Evolutionary conservation across 92 coral and sea anemone genomes (phyloP).

Genomic region (Paramuricea clavata): DNA sequence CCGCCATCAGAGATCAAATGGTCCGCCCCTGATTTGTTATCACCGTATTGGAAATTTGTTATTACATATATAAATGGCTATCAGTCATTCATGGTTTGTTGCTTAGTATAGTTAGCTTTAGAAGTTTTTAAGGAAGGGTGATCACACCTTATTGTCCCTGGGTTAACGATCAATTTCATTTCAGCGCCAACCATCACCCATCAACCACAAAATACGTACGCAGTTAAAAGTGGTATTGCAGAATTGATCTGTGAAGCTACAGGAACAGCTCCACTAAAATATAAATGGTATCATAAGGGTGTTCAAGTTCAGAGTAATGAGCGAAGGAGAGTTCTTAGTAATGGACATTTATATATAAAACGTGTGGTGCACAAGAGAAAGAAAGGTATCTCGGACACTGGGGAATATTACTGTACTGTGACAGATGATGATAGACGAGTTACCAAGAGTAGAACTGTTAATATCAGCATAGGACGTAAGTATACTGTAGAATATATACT

Average conservation of each 20-base stretch:
- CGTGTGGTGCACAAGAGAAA: constrained; percentile 70
- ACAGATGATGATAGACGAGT: constrained; percentile 69
- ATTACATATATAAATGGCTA: no score
- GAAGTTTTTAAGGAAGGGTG: no score
- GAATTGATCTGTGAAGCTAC: constrained; percentile 76
- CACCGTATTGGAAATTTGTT: no score
- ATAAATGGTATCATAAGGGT: constrained; percentile 86
- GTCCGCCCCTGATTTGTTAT: no score
- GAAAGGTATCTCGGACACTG: constrained; percentile 71
- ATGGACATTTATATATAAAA: constrained; percentile 73
- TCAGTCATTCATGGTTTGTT: no score
- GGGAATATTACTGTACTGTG: constrained; percentile 90
- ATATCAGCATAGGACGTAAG: constrained; percentile 86
- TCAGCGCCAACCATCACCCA: constrained; percentile 59
- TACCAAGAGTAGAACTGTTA: constrained; percentile 77
- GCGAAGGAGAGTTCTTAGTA: constrained; percentile 65
- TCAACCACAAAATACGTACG: constrained; percentile 75
- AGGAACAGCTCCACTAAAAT: constrained; percentile 73
- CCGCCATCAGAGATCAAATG: no score
- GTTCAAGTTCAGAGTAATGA: constrained; percentile 62
- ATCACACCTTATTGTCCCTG: no score
- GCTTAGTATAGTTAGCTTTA: no score
- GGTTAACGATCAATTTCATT: neutral
- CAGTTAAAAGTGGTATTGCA: constrained; percentile 71
- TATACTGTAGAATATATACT: neutral